phyloP scores from a whole-genome alignment of 2,113 vertebrate species.

The Mobula birostris region DNA sequence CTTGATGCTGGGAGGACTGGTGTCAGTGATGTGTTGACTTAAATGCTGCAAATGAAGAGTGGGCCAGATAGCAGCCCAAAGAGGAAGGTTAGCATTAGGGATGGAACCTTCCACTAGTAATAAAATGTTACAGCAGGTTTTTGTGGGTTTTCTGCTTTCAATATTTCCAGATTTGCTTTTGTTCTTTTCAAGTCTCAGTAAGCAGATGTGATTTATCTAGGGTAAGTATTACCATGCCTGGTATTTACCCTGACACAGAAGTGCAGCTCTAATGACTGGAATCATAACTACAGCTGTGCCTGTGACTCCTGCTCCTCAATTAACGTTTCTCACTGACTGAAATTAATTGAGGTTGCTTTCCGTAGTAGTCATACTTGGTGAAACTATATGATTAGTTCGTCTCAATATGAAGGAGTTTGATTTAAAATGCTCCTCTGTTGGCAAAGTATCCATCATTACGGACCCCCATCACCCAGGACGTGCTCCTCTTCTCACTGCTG shows the following conservation, averaged over 20 bases:
- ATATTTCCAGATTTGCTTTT: conserved; percentile 25
- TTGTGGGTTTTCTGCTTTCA: conserved; percentile 29
- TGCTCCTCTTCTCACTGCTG: too few relatives aligned
- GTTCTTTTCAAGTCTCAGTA: conserved; percentile 3
- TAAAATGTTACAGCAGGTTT: not conserved
- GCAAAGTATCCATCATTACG: not conserved
- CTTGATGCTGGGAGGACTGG: too few relatives aligned
- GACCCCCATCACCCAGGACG: too few relatives aligned
- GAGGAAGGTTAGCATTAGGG: not conserved
- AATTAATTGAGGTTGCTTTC: not conserved
- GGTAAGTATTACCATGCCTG: conserved; percentile 30
- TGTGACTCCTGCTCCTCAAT: conserved; percentile 27
- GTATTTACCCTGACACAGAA: conserved; percentile 28
- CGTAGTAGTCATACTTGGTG: conserved; percentile 7
- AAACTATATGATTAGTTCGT: conserved; percentile 2
- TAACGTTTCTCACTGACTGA: conserved; percentile 1
- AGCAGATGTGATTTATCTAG: conserved; percentile 28
- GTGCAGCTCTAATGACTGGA: conserved; percentile 21
- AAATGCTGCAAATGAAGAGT: not conserved
- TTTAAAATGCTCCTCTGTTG: not conserved
- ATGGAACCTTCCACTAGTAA: not conserved
- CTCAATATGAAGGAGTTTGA: not conserved
- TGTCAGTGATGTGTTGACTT: too few relatives aligned
- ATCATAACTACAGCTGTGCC: conserved; percentile 21
- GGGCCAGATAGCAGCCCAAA: not conserved